These are phyloP conservation scores for Melanophora roralis DNA, from an alignment of 2,888 invertebrate species.

Conservation along the genomic window DNA sequence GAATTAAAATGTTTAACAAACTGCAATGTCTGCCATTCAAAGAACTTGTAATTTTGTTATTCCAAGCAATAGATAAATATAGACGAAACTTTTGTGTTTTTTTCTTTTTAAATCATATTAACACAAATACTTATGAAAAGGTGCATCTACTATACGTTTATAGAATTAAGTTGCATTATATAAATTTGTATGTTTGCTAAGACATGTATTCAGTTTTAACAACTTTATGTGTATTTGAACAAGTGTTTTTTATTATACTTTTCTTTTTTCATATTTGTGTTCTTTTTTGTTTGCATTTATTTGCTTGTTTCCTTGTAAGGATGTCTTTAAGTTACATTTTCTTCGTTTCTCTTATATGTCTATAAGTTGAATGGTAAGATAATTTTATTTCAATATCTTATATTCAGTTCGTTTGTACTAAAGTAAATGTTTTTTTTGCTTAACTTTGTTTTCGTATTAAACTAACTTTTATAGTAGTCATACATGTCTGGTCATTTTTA, in stretches of 20 bases:
- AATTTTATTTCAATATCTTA: conserved; percentile 33
- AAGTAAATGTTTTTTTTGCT: neutral
- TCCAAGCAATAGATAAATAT: no score
- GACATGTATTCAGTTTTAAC: no score
- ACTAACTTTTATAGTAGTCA: no score
- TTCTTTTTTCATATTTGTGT: neutral
- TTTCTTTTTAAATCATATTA: neutral
- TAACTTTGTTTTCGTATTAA: no score
- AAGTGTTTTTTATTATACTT: neutral
- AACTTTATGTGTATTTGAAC: no score
- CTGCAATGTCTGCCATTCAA: no score
- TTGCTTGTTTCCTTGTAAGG: conserved; percentile 13
- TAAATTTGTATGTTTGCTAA: no score
- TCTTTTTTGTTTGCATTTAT: neutral
- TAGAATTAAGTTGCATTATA: no score
- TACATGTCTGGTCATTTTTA: no score
- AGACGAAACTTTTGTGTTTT: no score
- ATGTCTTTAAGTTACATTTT: conserved; percentile 14
- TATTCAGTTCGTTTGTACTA: neutral
- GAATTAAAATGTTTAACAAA: no score
- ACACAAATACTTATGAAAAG: neutral
- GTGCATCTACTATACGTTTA: neutral
- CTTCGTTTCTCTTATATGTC: neutral
- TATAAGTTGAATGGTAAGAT: conserved; percentile 49
- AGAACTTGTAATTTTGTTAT: no score